Conservation (phyloP, 2,888 invertebrate genomes). For the Halocaridina rubra region DNA sequence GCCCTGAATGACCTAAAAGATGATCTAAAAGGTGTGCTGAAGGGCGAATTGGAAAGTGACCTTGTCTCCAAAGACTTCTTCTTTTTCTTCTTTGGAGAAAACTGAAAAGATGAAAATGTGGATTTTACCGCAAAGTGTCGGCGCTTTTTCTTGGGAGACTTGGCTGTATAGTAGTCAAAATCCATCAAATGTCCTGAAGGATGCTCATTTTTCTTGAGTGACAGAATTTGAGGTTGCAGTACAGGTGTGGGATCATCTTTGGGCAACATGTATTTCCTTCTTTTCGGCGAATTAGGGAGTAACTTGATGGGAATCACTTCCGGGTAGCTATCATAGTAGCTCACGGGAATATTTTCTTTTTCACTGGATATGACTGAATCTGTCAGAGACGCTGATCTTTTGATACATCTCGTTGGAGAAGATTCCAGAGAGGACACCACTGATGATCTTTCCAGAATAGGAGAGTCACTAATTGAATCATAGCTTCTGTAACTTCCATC, state of each 20-base stretch:
- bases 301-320: not conserved
- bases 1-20: not conserved
- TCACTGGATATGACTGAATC: not conserved
- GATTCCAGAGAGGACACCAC: not conserved
- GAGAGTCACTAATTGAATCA: not conserved
- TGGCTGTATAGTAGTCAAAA: not conserved
- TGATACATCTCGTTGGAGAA: not conserved
- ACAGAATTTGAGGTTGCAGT: not conserved
- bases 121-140: no score
- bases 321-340: not conserved
- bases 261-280: not conserved
- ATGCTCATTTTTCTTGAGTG: not conserved
- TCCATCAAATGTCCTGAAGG: not conserved
- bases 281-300: conserved; percentile 14
- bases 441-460: not conserved
- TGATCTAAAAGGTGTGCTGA: not conserved
- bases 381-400: not conserved
- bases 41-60: no score
- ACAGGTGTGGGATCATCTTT: not conserved
- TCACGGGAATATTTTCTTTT: not conserved
- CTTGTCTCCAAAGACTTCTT: no score
- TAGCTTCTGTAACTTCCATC: not conserved
- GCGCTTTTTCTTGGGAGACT: not conserved
- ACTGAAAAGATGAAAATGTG: no score
- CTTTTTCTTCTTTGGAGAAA: not conserved